These are phyloP conservation scores for Hemiprocne comata DNA, from an alignment of 2,113 vertebrate species.

Conservation along the genomic window DNA sequence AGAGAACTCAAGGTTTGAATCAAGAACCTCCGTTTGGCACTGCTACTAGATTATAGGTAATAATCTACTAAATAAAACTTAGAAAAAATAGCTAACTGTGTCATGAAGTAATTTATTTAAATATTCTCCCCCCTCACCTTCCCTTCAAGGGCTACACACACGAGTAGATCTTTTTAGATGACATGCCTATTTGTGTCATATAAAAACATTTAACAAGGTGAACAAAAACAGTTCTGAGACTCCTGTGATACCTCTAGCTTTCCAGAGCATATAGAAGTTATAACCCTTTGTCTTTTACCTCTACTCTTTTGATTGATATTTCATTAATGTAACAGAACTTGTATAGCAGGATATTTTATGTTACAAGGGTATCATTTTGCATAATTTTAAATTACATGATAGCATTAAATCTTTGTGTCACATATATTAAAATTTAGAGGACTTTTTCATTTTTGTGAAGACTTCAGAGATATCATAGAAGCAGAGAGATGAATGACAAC, in stretches of 20 bases:
- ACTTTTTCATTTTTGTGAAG: background rate
- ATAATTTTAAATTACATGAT: background rate
- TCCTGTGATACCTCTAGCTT: background rate
- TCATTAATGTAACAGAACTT: background rate
- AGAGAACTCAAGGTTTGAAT: background rate
- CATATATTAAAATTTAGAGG: background rate
- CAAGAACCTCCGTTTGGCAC: background rate
- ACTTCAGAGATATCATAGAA: background rate
- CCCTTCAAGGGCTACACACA: background rate
- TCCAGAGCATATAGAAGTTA: background rate
- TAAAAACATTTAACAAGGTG: background rate
- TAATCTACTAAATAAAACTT: background rate
- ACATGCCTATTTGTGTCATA: background rate
- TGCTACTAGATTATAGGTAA: background rate
- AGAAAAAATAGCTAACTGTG: background rate
- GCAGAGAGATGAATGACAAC: background rate
- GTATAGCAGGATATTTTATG: background rate
- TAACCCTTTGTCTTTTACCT: background rate
- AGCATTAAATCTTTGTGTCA: background rate
- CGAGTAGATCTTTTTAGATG: background rate
- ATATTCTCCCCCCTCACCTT: background rate
- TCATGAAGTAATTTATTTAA: background rate
- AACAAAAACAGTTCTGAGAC: background rate
- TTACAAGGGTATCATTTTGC: background rate
- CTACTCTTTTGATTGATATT: background rate